Base-by-base conservation (phyloP, 2,888 invertebrate species). In the Ecdyonurus torrentis region DNA sequence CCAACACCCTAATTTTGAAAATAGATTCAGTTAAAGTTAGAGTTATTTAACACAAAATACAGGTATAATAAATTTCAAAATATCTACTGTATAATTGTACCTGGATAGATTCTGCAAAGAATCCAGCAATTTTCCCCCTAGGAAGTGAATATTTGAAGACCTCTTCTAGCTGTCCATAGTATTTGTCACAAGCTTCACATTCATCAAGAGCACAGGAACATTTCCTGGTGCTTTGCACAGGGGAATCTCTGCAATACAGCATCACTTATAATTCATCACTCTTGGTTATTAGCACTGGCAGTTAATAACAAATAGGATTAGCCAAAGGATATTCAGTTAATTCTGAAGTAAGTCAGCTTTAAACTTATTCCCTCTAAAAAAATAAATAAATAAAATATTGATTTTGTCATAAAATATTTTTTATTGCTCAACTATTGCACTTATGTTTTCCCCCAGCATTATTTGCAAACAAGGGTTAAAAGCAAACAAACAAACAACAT, bases 81-180 rank as follows among this genome's bases (percentile, higher is more conserved):
- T 20, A 55, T 10, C 19, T 10, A 20, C 50, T 63, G 18, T 18
- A 5, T 62, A n/a, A 53, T 60, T 64, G 61, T 67, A 78, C 84
- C 77, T 96, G 97, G 68, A 99, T 97, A 0, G 93, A 89, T 75
- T 99, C 98, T 0, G 91, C 92, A 72, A 97, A 89, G 74, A 97
- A 85, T 2, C 85, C 97, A 0, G 95, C 98, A 2, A 93, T 81
- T 62, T 81, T 81, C 23, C 85, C 85, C 64, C 84, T 83, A 0
- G 94, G 89, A 66, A 92, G 74, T 7, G 89, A 87, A 73, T 87
- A 87, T 64, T 82, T 81, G 68, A 96, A 81, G 2, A 87, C 80
- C 75, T 93, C 86, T 64, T 84, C 79, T 25, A 95, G 80, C 70
- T 94, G 89, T n/a, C 85, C 81, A 24, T 91, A 78, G 72, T 98